Evolutionary conservation across 2,888 invertebrate species (phyloP).

Genomic region (Cantharis rustica): DNA sequence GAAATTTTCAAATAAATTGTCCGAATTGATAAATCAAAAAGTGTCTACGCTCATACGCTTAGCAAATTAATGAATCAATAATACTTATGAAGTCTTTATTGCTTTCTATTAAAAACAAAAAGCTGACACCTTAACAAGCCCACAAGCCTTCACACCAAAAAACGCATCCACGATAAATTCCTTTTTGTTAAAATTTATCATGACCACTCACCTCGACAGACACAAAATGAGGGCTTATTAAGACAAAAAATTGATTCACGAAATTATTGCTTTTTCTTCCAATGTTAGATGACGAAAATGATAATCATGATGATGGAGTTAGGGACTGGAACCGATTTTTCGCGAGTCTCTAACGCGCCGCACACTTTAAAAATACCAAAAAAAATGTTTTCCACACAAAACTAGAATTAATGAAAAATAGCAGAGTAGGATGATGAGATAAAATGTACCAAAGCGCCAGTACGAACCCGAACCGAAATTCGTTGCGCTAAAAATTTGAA

Average conservation of each 20-base stretch:
- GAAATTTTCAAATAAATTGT: constrained; percentile 53
- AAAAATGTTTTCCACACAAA: not conserved
- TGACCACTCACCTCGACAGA: not conserved
- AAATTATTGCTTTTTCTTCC: not conserved
- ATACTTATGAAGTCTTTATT: not conserved
- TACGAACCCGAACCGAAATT: constrained; percentile 56
- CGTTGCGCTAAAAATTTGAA: constrained; percentile 16
- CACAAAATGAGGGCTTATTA: not conserved
- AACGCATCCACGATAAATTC: not conserved
- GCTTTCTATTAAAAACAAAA: not conserved
- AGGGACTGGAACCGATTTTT: constrained; percentile 54
- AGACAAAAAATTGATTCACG: not conserved
- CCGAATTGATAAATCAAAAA: constrained; percentile 26
- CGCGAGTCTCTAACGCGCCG: not conserved
- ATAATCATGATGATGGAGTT: not conserved
- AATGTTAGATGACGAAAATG: not conserved
- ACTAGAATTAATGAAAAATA: constrained; percentile 26
- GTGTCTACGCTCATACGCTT: constrained; percentile 46
- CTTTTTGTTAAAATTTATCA: not conserved
- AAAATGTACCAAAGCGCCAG: constrained; percentile 50
- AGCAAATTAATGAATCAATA: constrained; percentile 28
- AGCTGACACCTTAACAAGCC: not conserved
- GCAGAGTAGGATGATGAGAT: constrained; percentile 11
- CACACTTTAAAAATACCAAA: not conserved
- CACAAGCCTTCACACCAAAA: not conserved